Evolutionary conservation across 1,140 invertebrate genomes (phyloP), one percentile per base, ranked within the genome.

Genomic region (Macrostomum lignano): DNA sequence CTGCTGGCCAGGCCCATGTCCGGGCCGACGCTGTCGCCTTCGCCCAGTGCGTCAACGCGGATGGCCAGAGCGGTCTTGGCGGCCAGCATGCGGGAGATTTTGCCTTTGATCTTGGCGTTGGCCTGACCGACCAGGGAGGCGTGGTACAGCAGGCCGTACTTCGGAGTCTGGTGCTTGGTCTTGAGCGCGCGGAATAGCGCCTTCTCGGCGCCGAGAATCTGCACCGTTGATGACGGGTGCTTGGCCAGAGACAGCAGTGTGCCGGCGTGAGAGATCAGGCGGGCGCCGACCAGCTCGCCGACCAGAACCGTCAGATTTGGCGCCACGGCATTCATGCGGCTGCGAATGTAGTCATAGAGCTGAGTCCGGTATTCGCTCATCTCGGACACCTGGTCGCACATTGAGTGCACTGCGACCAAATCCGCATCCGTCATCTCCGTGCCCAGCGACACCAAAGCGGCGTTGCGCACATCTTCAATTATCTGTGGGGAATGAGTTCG

Each of bases 81-180:
- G 11, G 88, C 86, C 38, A 99, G 60, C 69, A 91, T 93, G 46
- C 91, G 64, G 0, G 86, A 84, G 61, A 64, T 63, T 67, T 79
- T 70, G 42, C 74, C 88, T 52, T 96, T 94, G 37, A 79, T 71
- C 50, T 77, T 79, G 0, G 67, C 65, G 40, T 68, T 73, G 2
- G 72, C 67, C 49, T 84, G 74, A 2, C 76, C 78, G 19, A 98
- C 71, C 5, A 96, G 52, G 42, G 78, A 72, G 1, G 88, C 74
- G 53, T 98, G 86, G 51, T 91, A 98, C 40, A 98, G 88, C 2
- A 98, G 61, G 65, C 91, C 91, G 59, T 96, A 98, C 53, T 98
- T 98, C 0, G 88, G 91, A 0, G 91, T 98, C 46, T 94, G 79
- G 45, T 82, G 78, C 47, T 84, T 88, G 0, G 79, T 78, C 57